Evolutionary conservation across 2,113 vertebrate genomes (phyloP).

Genomic region (Otocyon megalotis): DNA sequence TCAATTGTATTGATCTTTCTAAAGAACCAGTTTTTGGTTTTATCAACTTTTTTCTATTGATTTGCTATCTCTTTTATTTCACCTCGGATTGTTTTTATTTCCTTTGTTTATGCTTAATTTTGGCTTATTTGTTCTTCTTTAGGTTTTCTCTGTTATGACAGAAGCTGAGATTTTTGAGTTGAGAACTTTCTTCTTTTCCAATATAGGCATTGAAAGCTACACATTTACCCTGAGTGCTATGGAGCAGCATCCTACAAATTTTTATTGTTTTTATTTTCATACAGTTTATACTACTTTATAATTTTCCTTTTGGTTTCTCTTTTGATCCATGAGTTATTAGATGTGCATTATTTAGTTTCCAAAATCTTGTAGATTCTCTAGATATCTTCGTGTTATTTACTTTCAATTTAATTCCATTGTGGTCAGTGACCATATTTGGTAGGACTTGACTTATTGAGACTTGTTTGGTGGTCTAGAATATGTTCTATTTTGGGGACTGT

Average conservation of each 20-base stretch:
- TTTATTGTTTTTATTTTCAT: slow-evolving; percentile 26
- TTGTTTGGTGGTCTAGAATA: neutral
- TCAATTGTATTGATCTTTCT: neutral
- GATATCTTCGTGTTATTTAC: neutral
- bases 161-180: neutral
- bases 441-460: neutral
- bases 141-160: neutral
- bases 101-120: neutral
- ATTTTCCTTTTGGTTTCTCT: neutral
- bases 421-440: neutral
- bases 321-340: neutral
- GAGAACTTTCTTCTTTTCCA: neutral
- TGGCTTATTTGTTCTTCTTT: neutral
- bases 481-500: neutral
- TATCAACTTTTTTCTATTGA: neutral
- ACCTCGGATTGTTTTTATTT: neutral
- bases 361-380: neutral
- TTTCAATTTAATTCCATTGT: neutral
- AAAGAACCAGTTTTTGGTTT: neutral
- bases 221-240: neutral
- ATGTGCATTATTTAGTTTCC: neutral
- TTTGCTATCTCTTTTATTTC: slow-evolving; percentile 22
- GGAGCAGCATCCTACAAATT: neutral
- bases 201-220: neutral
- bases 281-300: neutral